Evolutionary conservation across 2,888 invertebrate genomes (phyloP).

Genomic region (Rhyacophila evoluta): DNA sequence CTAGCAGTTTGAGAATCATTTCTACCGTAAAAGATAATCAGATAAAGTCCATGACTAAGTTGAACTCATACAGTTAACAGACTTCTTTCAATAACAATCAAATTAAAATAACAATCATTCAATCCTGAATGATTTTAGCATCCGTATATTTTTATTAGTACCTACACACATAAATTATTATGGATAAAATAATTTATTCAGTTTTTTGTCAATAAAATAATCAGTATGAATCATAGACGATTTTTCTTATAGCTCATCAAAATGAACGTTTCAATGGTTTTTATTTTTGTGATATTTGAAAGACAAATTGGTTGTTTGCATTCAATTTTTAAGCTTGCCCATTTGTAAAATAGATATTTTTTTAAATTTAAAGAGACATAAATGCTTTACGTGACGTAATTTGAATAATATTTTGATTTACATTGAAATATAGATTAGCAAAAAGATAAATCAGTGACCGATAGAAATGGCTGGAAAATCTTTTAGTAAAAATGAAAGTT

Average conservation of each 20-base stretch:
- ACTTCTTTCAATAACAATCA: not conserved
- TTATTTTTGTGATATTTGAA: not conserved
- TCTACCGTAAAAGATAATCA: not conserved
- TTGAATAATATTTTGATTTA: too few relatives aligned
- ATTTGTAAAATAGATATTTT: too few relatives aligned
- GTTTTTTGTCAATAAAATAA: not conserved
- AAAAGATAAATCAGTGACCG: too few relatives aligned
- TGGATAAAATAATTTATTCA: not conserved
- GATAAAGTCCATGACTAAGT: slow-evolving; percentile 1
- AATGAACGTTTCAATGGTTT: not conserved
- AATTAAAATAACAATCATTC: slow-evolving; percentile 19
- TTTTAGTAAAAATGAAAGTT: too few relatives aligned
- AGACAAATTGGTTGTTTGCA: not conserved
- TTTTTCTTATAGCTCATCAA: not conserved
- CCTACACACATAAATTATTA: not conserved
- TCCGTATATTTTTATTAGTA: not conserved
- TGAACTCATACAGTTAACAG: not conserved
- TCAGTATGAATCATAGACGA: not conserved
- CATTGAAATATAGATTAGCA: too few relatives aligned
- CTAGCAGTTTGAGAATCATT: not conserved
- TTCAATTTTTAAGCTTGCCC: too few relatives aligned
- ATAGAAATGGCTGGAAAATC: too few relatives aligned
- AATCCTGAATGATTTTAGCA: not conserved
- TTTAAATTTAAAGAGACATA: too few relatives aligned
- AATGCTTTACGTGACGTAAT: too few relatives aligned